Base-by-base conservation (phyloP, 1,140 invertebrate species). In the Meloidogyne exigua region DNA sequence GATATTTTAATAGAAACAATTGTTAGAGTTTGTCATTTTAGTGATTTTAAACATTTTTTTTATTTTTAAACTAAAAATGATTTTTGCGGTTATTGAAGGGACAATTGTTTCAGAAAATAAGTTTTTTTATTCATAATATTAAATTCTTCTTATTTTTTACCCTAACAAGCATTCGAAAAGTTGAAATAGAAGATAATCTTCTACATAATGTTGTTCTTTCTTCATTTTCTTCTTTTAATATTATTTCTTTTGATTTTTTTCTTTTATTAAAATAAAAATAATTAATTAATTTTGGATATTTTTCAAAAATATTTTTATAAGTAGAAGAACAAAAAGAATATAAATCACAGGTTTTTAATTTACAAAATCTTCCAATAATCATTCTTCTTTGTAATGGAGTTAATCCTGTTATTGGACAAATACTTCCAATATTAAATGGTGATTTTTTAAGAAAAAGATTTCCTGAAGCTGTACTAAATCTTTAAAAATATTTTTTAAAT, bases 191-290 rank as follows among this genome's bases (percentile, higher is more conserved):
- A 57, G 49, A 57, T 57, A 57, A n/a, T 1, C 49, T 2, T 57
- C 49, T 57, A 57, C 4, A n/a, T n/a, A 57, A n/a, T 39, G 9
- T 39, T 39, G 9, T 57, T 57, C 18, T 57, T n/a, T n/a, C 7
- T 57, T n/a, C 21, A 7, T n/a, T n/a, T 57, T 57, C 49, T 21
- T 57, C 49, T 57, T 57, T n/a, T 9, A n/a, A 9, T 9, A n/a
- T 57, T 57, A 18, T 18, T 49, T 49, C 18, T 49, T 49, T 18
- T 49, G 44, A 49, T 49, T n/a, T 57, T 57, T n/a, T 57, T n/a
- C n/a, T 57, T 57, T 57, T 57, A 57, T n/a, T 57, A n/a, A 57
- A 57, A 57, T n/a, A 57, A 57, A 57, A 57, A 57, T 57, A 57
- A 57, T 18, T n/a, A 57, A 57, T 57, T 57, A 57, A 57, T 57